Conservation (phyloP, 2,113 vertebrate genomes). For the Bos taurus region ARS-UCD2.0 NC_037334.1:71854001-71854500, state of each 20-base stretch:
- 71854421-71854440: not conserved
- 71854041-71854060: not conserved
- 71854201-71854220: not conserved
- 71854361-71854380: not conserved
- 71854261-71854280: not conserved
- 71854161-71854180: not conserved
- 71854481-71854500: not conserved
- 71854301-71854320: not conserved
- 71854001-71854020: not conserved
- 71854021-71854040: not conserved
- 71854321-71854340: not conserved
- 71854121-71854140: not conserved
- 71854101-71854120: not conserved
- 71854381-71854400: not conserved
- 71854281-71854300: not conserved
- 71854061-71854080: not conserved
- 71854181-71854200: not conserved
- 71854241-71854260: not conserved
- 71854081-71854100: not conserved
- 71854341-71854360: not conserved
- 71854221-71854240: not conserved
- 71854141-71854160: accelerated
- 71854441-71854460: not conserved
- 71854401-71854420: not conserved
- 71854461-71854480: not conserved